Conservation (phyloP, 2,888 invertebrate species). For the Heliconius sara region DNA sequence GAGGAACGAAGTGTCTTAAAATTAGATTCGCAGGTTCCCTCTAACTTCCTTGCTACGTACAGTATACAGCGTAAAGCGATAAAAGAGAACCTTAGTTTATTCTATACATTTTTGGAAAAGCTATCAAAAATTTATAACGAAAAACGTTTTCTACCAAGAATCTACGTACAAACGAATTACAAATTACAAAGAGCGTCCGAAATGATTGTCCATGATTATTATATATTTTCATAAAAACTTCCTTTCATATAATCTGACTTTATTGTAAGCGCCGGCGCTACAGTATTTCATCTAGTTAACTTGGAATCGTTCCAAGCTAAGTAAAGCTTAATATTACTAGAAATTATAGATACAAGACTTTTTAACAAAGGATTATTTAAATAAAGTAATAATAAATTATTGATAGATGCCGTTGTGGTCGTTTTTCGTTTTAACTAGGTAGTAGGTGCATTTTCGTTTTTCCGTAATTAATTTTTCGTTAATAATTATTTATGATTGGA, state of each 20-base stretch:
- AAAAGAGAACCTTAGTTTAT: not conserved
- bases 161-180: not conserved
- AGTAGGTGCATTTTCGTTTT: too few relatives aligned
- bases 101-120: not conserved
- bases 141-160: not conserved
- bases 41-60: too few relatives aligned
- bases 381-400: not conserved
- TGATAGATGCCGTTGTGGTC: too few relatives aligned
- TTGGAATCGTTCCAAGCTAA: constrained; percentile 44
- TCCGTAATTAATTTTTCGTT: too few relatives aligned
- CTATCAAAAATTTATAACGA: not conserved
- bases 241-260: constrained; percentile 43
- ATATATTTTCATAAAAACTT: constrained; percentile 43
- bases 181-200: not conserved
- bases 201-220: constrained; percentile 30
- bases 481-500: too few relatives aligned
- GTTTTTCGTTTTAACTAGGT: too few relatives aligned
- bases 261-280: constrained; percentile 41
- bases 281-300: constrained; percentile 42
- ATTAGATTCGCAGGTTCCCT: too few relatives aligned
- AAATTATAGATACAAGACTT: constrained; percentile 38
- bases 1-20: too few relatives aligned
- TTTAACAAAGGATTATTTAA: constrained; percentile 30
- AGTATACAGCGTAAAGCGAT: too few relatives aligned
- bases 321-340: constrained; percentile 46